Evolutionary conservation across 2,797 vertebrate species (phyloP).

Genomic region (Aphelocoma californica): DNA sequence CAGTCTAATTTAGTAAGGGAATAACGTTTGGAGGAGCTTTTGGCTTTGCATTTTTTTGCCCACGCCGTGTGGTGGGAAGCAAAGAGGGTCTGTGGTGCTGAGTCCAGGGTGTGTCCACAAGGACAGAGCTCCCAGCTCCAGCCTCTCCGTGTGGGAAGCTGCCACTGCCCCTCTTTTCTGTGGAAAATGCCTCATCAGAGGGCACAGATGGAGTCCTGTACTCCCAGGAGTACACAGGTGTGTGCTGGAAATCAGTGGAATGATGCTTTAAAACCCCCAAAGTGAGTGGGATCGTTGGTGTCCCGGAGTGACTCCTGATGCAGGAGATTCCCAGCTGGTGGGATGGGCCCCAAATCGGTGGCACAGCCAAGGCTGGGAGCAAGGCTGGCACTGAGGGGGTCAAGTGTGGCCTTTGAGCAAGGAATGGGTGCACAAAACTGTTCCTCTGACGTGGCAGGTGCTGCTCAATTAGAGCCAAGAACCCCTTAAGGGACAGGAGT

Average conservation of each 20-base stretch:
- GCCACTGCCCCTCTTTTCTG: not conserved
- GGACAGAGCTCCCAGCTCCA: not conserved
- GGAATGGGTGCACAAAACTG: not conserved
- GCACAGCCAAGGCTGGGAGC: not conserved
- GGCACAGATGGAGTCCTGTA: not conserved
- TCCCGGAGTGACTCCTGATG: not conserved
- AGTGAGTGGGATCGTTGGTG: not conserved
- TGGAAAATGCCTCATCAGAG: not conserved
- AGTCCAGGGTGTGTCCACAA: not conserved
- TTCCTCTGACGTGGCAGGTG: constrained; percentile 64
- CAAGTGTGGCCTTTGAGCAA: not conserved
- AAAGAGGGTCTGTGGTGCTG: not conserved
- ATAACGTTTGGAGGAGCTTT: not conserved
- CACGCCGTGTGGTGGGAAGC: not conserved
- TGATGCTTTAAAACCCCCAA: not conserved
- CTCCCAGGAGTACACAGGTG: accelerated
- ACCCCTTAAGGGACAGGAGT: constrained; percentile 72
- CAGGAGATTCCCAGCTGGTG: not conserved
- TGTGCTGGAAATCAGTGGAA: not conserved
- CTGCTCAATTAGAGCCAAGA: constrained; percentile 69
- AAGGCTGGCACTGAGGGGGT: not conserved
- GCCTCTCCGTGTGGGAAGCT: not conserved
- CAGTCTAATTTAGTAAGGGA: not conserved
- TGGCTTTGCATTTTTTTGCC: not conserved
- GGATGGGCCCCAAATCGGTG: not conserved